A percentile compares a stretch with the other conserved stretches of the same genome.
Evolutionary conservation across 2,113 vertebrate species (phyloP).

Genomic region (Lethenteron reissneri): DNA sequence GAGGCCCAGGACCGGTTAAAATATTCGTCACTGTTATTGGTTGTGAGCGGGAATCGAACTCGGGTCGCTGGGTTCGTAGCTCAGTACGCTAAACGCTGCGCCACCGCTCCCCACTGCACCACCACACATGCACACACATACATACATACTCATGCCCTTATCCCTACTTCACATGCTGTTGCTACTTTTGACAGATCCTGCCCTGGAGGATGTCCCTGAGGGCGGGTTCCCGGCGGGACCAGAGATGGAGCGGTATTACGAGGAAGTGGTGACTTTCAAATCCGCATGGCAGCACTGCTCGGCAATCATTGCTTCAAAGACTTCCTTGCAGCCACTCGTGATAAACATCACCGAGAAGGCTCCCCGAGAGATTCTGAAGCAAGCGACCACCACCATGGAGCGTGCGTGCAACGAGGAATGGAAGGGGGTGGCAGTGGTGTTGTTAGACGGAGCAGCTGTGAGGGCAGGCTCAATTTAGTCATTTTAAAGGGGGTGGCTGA

Average conservation of each 20-base stretch:
- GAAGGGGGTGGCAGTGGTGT: not conserved
- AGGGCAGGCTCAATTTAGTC: not conserved
- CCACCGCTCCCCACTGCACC: too few species aligned
- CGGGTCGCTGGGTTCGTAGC: too few species aligned
- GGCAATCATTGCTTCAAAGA: slow-evolving; percentile 13
- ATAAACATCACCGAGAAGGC: slow-evolving; percentile 39
- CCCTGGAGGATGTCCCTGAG: slow-evolving; percentile 19
- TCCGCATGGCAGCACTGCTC: slow-evolving; percentile 28
- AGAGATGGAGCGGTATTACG: slow-evolving; percentile 37
- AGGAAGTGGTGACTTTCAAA: slow-evolving; percentile 23
- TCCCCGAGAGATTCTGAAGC: slow-evolving; percentile 35
- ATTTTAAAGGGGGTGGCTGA: not conserved
- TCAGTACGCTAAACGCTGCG: too few species aligned
- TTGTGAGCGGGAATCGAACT: too few species aligned
- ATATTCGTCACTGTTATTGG: too few species aligned
- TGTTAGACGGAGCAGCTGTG: not conserved
- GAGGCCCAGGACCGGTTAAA: too few species aligned
- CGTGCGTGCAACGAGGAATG: slow-evolving; percentile 30
- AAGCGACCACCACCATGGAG: slow-evolving; percentile 33
- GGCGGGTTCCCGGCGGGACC: slow-evolving; percentile 34
- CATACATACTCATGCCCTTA: too few species aligned
- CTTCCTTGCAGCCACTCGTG: slow-evolving; percentile 14
- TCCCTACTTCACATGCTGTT: too few species aligned
- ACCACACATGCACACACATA: too few species aligned
- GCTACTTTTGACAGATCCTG: too few species aligned